Conservation (phyloP, 2,888 invertebrate genomes). For the Tubulanus polymorphus region DNA sequence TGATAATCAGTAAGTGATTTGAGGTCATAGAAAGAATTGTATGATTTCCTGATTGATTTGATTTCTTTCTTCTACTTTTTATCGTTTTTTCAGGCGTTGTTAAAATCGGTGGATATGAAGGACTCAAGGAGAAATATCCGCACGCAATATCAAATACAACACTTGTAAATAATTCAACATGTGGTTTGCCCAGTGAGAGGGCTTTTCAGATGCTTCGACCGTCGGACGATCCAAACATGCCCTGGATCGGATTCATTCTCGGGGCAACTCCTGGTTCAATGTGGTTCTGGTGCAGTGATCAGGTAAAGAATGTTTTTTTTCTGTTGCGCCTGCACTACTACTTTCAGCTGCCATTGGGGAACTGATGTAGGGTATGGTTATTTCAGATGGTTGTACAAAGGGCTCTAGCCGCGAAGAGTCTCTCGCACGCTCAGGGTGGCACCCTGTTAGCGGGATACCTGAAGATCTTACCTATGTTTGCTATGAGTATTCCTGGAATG, state of each 20-base stretch:
- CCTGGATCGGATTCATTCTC: slow-evolving; percentile 54
- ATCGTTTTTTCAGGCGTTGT: slow-evolving; percentile 38
- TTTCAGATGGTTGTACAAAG: slow-evolving; percentile 58
- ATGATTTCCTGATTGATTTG: too few relatives aligned
- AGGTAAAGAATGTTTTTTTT: too few relatives aligned
- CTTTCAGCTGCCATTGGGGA: too few relatives aligned
- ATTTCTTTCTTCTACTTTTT: background rate
- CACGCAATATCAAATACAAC: slow-evolving; percentile 38
- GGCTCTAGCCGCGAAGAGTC: slow-evolving; percentile 56
- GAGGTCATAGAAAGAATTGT: too few relatives aligned
- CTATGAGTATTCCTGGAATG: slow-evolving; percentile 59
- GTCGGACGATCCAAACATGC: slow-evolving; percentile 48
- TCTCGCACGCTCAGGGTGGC: slow-evolving; percentile 57
- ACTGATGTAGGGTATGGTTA: too few relatives aligned
- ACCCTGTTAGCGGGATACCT: slow-evolving; percentile 56
- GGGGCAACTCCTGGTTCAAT: slow-evolving; percentile 54
- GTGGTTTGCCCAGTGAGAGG: slow-evolving; percentile 33
- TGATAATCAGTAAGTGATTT: slow-evolving; percentile 39
- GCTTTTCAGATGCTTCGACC: slow-evolving; percentile 51
- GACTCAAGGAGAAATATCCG: slow-evolving; percentile 43
- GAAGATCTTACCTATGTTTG: slow-evolving; percentile 56
- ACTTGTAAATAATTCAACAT: slow-evolving; percentile 22
- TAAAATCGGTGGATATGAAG: slow-evolving; percentile 46
- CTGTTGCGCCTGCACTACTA: too few relatives aligned
- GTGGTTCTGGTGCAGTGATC: slow-evolving; percentile 54